Conservation (phyloP, 1,140 invertebrate genomes). For the Papilio machaon region DNA sequence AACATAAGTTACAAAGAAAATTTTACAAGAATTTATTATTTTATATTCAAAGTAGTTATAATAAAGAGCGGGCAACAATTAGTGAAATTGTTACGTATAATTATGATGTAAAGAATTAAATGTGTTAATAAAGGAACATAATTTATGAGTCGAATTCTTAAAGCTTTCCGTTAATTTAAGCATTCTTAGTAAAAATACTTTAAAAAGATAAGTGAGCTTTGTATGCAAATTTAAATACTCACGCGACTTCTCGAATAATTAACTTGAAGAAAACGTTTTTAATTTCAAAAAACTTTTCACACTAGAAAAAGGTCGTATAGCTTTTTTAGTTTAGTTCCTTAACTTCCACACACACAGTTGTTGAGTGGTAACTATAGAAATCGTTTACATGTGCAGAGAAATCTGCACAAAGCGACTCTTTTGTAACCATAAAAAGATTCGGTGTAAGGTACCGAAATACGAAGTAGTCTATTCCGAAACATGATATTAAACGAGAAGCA, state of each 20-base stretch:
- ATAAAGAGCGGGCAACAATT: background rate
- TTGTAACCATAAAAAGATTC: too few species aligned
- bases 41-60: background rate
- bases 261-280: constrained; percentile 5
- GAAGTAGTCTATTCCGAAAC: too few species aligned
- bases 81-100: background rate
- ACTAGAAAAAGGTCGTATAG: background rate
- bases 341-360: too few species aligned
- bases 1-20: too few species aligned
- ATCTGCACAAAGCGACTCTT: too few species aligned
- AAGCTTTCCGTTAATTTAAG: constrained; percentile 43
- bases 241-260: constrained; percentile 13
- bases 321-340: background rate
- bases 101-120: background rate
- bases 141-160: constrained; percentile 8
- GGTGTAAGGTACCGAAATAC: too few species aligned
- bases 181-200: constrained; percentile 40
- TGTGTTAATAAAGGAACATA: background rate
- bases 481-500: too few species aligned
- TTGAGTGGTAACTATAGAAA: too few species aligned
- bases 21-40: background rate
- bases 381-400: too few species aligned
- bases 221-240: constrained; percentile 22
- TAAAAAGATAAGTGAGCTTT: constrained; percentile 20
- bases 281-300: background rate